phyloP scores from a whole-genome alignment of 2,888 invertebrate genomes.

The Xestoiulus laeticollis region DNA sequence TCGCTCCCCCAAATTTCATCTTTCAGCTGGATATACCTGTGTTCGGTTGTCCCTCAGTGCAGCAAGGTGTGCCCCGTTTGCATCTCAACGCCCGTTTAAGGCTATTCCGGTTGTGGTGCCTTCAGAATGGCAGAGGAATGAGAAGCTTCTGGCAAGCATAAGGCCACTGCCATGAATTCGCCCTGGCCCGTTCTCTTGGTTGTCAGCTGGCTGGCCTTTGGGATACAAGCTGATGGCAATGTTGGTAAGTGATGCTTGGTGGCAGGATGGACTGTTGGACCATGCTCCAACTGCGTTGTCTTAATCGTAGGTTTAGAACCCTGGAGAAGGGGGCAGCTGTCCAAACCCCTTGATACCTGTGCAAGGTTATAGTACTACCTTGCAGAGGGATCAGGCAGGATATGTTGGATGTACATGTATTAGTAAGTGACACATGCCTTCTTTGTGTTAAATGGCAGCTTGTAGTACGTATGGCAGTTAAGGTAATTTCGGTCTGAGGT shows the following conservation, averaged over 20 bases:
- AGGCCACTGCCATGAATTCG: conserved; percentile 42
- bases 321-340: too few species aligned
- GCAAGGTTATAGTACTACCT: too few species aligned
- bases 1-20: not conserved
- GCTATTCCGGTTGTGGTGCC: not conserved
- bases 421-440: too few species aligned
- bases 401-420: too few species aligned
- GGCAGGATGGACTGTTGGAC: not conserved
- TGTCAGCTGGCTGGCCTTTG: not conserved
- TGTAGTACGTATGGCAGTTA: too few species aligned
- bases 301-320: too few species aligned
- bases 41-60: not conserved
- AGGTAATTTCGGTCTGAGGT: too few species aligned
- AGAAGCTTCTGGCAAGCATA: conserved; percentile 1
- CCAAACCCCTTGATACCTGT: too few species aligned
- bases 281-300: not conserved
- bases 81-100: not conserved
- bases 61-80: not conserved
- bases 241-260: conserved; percentile 47
- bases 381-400: too few species aligned
- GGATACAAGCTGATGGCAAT: conserved; percentile 48
- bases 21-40: not conserved
- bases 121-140: conserved; percentile 14
- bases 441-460: too few species aligned
- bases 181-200: conserved; percentile 31